Base-by-base conservation (phyloP, 1,140 invertebrate species). In the Aphidius ervi region DNA sequence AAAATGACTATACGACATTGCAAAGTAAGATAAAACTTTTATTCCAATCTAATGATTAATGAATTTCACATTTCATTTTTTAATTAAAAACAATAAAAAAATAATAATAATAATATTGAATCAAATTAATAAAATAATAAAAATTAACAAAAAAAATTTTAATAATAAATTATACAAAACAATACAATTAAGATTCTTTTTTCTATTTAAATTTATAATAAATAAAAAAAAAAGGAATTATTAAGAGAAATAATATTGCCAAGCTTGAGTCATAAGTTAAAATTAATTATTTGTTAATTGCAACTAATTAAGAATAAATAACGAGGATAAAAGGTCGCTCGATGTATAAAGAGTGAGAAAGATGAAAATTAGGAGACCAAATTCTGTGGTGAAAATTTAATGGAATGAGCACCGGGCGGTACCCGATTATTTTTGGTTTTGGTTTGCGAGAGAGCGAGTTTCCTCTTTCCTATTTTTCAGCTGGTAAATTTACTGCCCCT, bases 341-440 rank as follows among this genome's bases (percentile, higher is more conserved):
- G 59, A 59, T 31, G 43, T 10, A 23, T 41, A 49, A 50, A 57
- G 62, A 57, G 55, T 46, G 45, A 59, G 46, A 60, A 59, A 60
- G 39, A 62, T 60, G 57, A 63, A 53, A 68, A 61, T 62, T 60
- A 67, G 63, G 63, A 67, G 66, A 68, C 63, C 59, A 62, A 65
- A 57, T 67, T 62, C 64, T 59, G 58, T 61, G 65, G 63, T 58
- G 66, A 68, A 76, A 74, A 77, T 77, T 77, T 76, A 77, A 62
- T 60, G 69, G 68, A 65, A 58, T 54, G 67, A 73, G 64, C 70
- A 75, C 70, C 73, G 74, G 74, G 72, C 72, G 73, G 70, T 64
- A 69, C 68, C 67, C 74, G 74, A 77, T 77, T 77, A 77, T 77
- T 76, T 77, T 75, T 75, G 72, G 74, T 76, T 77, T 76, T 72